Percentiles rank a stretch among this genome's conserved stretches.
phyloP scores from a whole-genome alignment of 2,797 vertebrate genomes.

The Philypnodon macrostomus region DNA sequence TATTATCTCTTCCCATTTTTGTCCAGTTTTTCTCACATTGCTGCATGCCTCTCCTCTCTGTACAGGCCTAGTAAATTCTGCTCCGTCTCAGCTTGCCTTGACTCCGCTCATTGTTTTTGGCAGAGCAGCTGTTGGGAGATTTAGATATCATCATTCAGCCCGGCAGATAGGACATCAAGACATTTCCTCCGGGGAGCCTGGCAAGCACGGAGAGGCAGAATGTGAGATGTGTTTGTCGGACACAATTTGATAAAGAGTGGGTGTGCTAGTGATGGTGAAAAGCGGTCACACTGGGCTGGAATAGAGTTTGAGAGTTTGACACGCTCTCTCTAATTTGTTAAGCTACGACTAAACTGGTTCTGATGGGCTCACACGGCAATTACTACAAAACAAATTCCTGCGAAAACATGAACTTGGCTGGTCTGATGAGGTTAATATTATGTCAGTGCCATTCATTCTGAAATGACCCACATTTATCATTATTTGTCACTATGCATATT shows the following conservation, averaged over 20 bases:
- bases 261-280: conserved; percentile 55
- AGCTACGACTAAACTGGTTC: conserved; percentile 11
- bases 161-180: conserved; percentile 69
- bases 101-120: conserved; percentile 66
- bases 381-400: conserved; percentile 3
- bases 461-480: conserved; percentile 6
- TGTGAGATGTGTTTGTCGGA: conserved; percentile 56
- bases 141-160: conserved; percentile 79
- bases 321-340: conserved; percentile 17
- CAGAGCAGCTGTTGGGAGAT: conserved; percentile 74
- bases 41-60: background rate
- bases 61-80: conserved; percentile 31
- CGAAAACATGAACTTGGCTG: conserved; percentile 8
- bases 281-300: conserved; percentile 27
- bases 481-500: background rate
- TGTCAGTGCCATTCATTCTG: conserved; percentile 6
- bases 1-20: conserved; percentile 4
- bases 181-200: conserved; percentile 60
- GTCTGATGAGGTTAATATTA: conserved; percentile 7
- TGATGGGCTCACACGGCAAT: conserved; percentile 10
- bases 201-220: conserved; percentile 52
- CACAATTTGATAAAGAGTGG: conserved; percentile 66
- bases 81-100: conserved; percentile 45
- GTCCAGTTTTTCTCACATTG: conserved; percentile 12
- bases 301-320: conserved; percentile 33